Percentiles rank a stretch among this genome's conserved stretches.
Conservation (phyloP, 2,113 vertebrate genomes). For the Mesembrinibis cayennensis region DNA sequence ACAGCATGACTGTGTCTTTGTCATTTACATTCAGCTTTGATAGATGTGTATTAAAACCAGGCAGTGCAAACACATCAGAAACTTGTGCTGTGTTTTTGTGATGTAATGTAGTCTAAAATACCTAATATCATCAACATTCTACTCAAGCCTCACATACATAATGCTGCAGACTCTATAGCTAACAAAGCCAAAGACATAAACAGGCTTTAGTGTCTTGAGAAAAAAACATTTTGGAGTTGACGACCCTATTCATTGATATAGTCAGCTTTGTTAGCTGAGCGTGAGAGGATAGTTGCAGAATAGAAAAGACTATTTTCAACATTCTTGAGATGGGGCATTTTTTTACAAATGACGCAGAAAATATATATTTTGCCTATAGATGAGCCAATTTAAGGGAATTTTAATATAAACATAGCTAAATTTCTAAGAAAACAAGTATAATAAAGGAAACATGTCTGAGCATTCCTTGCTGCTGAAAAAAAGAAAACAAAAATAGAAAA, state of each 20-base stretch:
- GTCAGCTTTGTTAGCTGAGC: background rate
- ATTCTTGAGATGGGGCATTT: background rate
- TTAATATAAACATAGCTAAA: background rate
- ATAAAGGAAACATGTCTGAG: background rate
- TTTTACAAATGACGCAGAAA: background rate
- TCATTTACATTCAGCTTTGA: background rate
- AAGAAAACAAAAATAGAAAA: background rate
- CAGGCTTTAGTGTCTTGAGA: background rate
- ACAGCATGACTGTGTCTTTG: background rate
- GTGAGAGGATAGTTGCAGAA: background rate
- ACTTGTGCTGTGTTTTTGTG: background rate
- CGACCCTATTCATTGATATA: background rate
- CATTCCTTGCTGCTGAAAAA: background rate
- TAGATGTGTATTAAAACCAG: background rate
- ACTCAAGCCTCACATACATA: background rate
- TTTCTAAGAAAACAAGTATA: background rate
- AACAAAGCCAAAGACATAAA: slow-evolving; percentile 4
- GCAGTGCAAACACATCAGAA: background rate
- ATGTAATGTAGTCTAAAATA: background rate
- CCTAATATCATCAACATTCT: slow-evolving; percentile 26
- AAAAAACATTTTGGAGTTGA: background rate
- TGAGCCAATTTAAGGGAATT: background rate
- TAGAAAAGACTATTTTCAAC: background rate
- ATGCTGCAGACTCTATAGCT: background rate
- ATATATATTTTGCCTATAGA: background rate